Evolutionary conservation across 2,888 invertebrate genomes (phyloP).

Genomic region (Scrobipalpa atriplicella): DNA sequence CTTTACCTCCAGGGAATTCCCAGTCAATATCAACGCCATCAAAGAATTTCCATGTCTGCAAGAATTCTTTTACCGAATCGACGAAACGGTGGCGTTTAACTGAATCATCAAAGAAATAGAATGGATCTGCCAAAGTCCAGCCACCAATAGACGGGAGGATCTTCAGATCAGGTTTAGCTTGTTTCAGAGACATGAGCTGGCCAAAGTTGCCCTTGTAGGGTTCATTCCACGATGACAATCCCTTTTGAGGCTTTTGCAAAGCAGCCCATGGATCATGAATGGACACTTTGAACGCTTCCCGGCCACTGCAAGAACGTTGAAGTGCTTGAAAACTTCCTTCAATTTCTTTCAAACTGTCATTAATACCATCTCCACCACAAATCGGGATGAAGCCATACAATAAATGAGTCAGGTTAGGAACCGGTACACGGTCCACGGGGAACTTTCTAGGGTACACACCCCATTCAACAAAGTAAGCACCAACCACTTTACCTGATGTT

Average conservation of each 20-base stretch:
- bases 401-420: conserved; percentile 74
- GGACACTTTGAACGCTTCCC: conserved; percentile 76
- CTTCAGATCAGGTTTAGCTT: conserved; percentile 72
- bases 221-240: conserved; percentile 75
- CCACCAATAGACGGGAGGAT: conserved; percentile 75
- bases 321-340: conserved; percentile 78
- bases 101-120: conserved; percentile 74
- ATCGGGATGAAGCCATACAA: conserved; percentile 77
- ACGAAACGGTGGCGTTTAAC: conserved; percentile 70
- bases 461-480: conserved; percentile 78
- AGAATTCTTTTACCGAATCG: conserved; percentile 73
- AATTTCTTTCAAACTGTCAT: conserved; percentile 78
- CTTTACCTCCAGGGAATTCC: conserved; percentile 80
- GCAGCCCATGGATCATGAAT: conserved; percentile 80
- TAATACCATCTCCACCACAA: conserved; percentile 77
- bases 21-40: conserved; percentile 79
- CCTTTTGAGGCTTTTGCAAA: conserved; percentile 76
- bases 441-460: conserved; percentile 77
- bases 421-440: conserved; percentile 71
- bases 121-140: conserved; percentile 77
- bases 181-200: conserved; percentile 76
- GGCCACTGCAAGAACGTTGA: conserved; percentile 74
- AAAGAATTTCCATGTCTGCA: conserved; percentile 78
- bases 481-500: conserved; percentile 75
- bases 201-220: conserved; percentile 79